Base-by-base conservation (phyloP, 2,113 vertebrate genomes). In the Hydrolagus affinis region DNA sequence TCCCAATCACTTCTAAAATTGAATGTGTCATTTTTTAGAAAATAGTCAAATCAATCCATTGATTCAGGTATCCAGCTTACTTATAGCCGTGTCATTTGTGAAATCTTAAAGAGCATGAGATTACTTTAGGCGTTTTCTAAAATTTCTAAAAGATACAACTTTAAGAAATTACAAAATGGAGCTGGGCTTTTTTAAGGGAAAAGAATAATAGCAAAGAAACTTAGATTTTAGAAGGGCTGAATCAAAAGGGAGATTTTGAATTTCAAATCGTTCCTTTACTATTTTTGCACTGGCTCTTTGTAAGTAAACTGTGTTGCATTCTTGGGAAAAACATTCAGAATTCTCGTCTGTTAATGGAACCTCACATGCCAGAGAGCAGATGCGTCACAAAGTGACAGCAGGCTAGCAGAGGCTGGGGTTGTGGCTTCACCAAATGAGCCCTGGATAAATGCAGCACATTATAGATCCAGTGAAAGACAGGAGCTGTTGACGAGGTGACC, bases 401-500 rank as follows among this genome's bases (percentile, higher is more conserved):
- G 91, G 91, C 88, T 74, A 88, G 88, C 89, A 90, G 90, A 90
- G 88, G 87, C 87, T 76, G 69, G 86, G 87, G 70, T 91, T 89
- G 88, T 89, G 89, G 86, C 88, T 90, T 91, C 89, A 90, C 91
- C 89, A 89, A 89, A 91, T 91, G 88, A 89, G 88, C 88, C 89
- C 88, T 87, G 89, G 89, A 91, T 91, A 91, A 93, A 91, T 87
- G 90, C 89, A 88, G 87, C 86, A 86, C 87, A 88, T 91, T 88
- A 90, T 91, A 90, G 91, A 92, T 78, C 88, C 89, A 90, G 85
- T 89, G 92, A 91, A 91, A 92, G 91, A 91, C 91, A 87, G 90
- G 90, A 91, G 88, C 90, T 91, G 91, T 90, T 90, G 91, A 92
- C 89, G 92, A 90, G 89, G 89, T 92, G 92, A 94, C 92, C 92